Percentiles rank a stretch among this genome's conserved stretches.
These are phyloP conservation scores for Lagria hirta DNA, from an alignment of 2,888 invertebrate genomes.

Conservation along the genomic window DNA sequence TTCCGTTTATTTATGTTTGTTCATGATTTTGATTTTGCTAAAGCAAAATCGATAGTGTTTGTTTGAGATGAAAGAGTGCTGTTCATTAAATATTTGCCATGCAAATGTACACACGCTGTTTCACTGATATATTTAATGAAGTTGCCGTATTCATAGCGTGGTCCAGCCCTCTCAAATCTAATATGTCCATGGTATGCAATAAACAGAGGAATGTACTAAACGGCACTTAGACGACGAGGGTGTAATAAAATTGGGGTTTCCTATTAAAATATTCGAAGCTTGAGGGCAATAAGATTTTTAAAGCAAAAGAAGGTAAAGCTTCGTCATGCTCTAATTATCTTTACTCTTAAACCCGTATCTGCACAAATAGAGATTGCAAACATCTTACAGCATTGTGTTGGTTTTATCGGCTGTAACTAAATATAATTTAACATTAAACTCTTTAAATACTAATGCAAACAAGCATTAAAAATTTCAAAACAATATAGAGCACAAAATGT, in stretches of 20 bases:
- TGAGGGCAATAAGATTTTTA: too few species aligned
- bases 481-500: too few species aligned
- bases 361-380: too few species aligned
- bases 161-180: slow-evolving; percentile 36
- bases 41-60: slow-evolving; percentile 6
- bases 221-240: slow-evolving; percentile 23
- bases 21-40: slow-evolving; percentile 17
- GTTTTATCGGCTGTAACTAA: too few species aligned
- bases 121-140: slow-evolving; percentile 35
- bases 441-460: too few species aligned
- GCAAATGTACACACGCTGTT: slow-evolving; percentile 8
- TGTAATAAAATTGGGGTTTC: slow-evolving; percentile 12
- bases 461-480: too few species aligned
- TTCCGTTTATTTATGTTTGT: slow-evolving; percentile 7
- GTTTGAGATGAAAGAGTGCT: slow-evolving; percentile 1
- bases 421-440: too few species aligned
- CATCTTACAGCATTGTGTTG: too few species aligned
- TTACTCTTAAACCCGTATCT: too few species aligned
- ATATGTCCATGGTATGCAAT: slow-evolving; percentile 40
- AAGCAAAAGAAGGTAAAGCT: too few species aligned
- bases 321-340: too few species aligned
- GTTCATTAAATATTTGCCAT: slow-evolving; percentile 14
- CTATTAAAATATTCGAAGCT: slow-evolving; percentile 14
- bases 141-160: slow-evolving; percentile 41
- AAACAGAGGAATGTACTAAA: slow-evolving; percentile 40